A percentile compares a stretch with the other conserved stretches of the same genome.
These are phyloP conservation scores for Chionoecetes opilio DNA, from an alignment of 1,140 invertebrate species.

Conservation along the genomic window DNA sequence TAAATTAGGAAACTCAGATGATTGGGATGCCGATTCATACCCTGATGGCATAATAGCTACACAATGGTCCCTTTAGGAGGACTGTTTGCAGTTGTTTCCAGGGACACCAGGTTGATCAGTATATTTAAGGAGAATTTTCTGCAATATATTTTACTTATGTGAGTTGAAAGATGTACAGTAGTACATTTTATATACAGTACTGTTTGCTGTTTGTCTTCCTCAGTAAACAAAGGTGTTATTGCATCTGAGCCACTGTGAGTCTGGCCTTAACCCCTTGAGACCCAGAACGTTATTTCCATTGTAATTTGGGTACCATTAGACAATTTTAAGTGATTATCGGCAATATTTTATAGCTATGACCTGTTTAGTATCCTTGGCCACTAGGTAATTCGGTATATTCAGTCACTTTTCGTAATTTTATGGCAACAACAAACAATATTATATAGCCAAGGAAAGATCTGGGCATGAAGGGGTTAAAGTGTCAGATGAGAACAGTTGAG, in stretches of 20 bases:
- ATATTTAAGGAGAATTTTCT: slow-evolving; percentile 15
- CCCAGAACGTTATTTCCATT: no score
- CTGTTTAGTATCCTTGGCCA: no score
- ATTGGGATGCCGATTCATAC: slow-evolving; percentile 4
- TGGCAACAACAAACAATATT: no score
- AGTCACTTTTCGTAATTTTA: no score
- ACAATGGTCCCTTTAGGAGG: background rate
- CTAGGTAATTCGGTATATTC: no score
- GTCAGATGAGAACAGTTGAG: background rate
- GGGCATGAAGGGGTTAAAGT: no score
- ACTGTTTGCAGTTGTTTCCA: background rate
- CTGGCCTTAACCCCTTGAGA: background rate
- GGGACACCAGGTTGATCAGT: slow-evolving; percentile 3
- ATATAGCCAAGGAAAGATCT: no score
- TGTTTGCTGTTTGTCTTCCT: slow-evolving; percentile 35
- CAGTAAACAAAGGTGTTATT: slow-evolving; percentile 32
- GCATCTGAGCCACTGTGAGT: background rate
- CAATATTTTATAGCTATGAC: no score
- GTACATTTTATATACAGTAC: slow-evolving; percentile 41
- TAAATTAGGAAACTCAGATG: background rate
- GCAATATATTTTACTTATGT: slow-evolving; percentile 38
- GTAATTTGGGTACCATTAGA: no score
- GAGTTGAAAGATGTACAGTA: background rate
- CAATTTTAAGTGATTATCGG: no score
- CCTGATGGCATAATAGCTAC: background rate